Percentiles rank a stretch among this genome's conserved stretches.
Conservation (phyloP, 2,888 invertebrate species). For the Drosophila algonquin region DNA sequence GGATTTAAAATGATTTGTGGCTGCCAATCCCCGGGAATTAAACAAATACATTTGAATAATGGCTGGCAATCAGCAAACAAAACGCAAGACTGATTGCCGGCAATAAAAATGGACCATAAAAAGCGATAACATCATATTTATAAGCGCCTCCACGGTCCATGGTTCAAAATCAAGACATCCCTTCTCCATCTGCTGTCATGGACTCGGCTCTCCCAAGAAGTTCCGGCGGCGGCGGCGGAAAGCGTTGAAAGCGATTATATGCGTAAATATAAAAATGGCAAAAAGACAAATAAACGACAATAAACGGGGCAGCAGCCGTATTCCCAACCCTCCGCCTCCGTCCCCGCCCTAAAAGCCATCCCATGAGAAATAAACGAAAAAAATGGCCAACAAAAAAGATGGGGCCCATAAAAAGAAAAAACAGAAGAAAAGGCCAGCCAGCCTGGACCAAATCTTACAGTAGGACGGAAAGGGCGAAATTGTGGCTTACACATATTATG, state of each 20-base stretch:
- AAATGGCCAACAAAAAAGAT: conserved; percentile 60
- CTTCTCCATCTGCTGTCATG: conserved; percentile 1
- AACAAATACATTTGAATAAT: conserved; percentile 80
- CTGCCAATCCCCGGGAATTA: conserved; percentile 71
- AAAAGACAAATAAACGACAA: conserved; percentile 79
- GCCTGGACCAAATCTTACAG: conserved; percentile 45
- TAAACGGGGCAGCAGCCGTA: conserved; percentile 63
- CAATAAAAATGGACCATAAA: conserved; percentile 81
- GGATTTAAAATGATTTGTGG: conserved; percentile 79
- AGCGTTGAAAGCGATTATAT: conserved; percentile 79
- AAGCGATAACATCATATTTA: conserved; percentile 82
- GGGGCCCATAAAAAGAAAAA: conserved; percentile 65
- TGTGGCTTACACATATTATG: too few relatives aligned
- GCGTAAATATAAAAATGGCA: conserved; percentile 79
- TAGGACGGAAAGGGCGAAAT: not conserved
- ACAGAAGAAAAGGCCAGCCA: conserved; percentile 35
- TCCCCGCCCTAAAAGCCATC: not conserved
- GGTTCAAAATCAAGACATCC: conserved; percentile 39
- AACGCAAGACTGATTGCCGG: conserved; percentile 79
- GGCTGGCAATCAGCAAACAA: conserved; percentile 76
- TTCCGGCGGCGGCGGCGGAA: conserved; percentile 38
- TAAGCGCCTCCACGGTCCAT: conserved; percentile 49
- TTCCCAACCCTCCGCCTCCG: conserved; percentile 3
- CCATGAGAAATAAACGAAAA: conserved; percentile 34
- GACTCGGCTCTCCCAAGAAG: not conserved